phyloP scores from a whole-genome alignment of 2,113 vertebrate genomes.

The Alouatta palliata region DNA sequence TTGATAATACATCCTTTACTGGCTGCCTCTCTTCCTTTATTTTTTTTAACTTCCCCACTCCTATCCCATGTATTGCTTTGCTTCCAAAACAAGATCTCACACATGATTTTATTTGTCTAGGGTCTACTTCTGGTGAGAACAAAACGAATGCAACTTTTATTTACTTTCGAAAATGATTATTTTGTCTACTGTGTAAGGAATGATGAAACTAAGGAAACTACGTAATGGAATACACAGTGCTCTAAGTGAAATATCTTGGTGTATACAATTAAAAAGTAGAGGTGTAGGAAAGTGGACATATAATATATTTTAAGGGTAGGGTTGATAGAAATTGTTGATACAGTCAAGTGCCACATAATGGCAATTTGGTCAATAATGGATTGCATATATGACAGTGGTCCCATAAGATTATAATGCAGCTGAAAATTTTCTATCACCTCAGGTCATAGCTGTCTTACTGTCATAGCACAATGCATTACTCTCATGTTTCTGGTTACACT shows the following conservation, averaged over 20 bases:
- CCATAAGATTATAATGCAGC: neutral
- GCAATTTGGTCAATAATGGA: neutral
- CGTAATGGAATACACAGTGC: no score
- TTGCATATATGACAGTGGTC: neutral
- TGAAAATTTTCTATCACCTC: neutral
- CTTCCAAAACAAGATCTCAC: neutral
- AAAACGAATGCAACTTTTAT: neutral
- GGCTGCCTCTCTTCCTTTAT: neutral
- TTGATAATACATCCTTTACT: neutral
- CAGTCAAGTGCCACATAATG: neutral
- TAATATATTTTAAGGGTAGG: neutral
- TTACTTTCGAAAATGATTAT: neutral
- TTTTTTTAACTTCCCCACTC: neutral
- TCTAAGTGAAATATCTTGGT: neutral
- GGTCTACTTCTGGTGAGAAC: neutral
- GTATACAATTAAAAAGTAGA: neutral
- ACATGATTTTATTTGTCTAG: neutral
- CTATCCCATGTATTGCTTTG: neutral
- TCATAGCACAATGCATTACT: neutral
- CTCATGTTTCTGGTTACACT: neutral
- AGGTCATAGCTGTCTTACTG: neutral
- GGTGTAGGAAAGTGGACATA: neutral
- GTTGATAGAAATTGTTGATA: neutral
- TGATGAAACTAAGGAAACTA: neutral
- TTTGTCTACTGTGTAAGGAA: neutral